Percentiles rank a stretch among this genome's conserved stretches.
Evolutionary conservation across 1,140 invertebrate genomes (phyloP).

Genomic region (Drosophila kikkawai): DNA sequence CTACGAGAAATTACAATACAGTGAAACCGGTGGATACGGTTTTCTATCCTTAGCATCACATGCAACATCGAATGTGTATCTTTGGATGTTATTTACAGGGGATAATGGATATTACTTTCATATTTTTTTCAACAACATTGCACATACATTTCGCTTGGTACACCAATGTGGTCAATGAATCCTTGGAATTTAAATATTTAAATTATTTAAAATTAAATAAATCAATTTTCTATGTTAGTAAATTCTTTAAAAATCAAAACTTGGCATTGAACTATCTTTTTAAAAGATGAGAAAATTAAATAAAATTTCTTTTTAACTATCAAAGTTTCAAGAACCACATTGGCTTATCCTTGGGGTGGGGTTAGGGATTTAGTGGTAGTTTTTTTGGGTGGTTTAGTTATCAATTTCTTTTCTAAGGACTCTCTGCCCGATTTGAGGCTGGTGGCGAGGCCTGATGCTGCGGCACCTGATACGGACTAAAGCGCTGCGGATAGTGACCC

Average conservation of each 20-base stretch:
- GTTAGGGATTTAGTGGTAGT: constrained; percentile 6
- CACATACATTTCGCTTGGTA: constrained; percentile 72
- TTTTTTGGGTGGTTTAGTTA: constrained; percentile 23
- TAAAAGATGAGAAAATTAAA: background rate
- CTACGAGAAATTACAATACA: constrained; percentile 60
- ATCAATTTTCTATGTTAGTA: accelerated
- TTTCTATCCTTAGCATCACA: constrained; percentile 57
- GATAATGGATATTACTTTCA: constrained; percentile 7
- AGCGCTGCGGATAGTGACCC: constrained; percentile 79
- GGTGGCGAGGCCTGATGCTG: constrained; percentile 74
- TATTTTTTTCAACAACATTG: constrained; percentile 58
- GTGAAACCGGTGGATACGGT: constrained; percentile 39
- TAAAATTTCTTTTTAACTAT: background rate
- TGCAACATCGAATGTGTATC: constrained; percentile 56
- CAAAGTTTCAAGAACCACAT: constrained; percentile 2
- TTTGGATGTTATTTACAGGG: constrained; percentile 58
- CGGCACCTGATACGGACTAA: constrained; percentile 84
- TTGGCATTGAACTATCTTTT: background rate
- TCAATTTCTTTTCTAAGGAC: constrained; percentile 48
- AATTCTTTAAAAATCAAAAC: background rate
- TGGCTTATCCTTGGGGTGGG: constrained; percentile 8
- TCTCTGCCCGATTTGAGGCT: constrained; percentile 60
- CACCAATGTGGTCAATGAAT: background rate
- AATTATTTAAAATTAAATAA: background rate
- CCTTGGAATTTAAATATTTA: background rate